phyloP scores from a whole-genome alignment of 2,113 vertebrate species.

The Centropus bengalensis region DNA sequence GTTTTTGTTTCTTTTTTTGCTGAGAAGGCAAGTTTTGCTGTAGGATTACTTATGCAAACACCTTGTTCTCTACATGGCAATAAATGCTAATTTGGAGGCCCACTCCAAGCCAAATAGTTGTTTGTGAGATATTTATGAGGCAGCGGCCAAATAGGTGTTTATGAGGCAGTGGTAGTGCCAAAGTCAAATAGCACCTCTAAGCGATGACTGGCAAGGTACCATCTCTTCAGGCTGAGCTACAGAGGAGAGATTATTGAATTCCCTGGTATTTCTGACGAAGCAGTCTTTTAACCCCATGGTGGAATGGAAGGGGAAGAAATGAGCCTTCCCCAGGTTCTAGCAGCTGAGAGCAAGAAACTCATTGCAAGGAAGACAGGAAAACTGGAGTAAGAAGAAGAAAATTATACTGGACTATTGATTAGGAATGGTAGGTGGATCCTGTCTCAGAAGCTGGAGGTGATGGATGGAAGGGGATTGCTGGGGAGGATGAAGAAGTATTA shows the following conservation, averaged over 20 bases:
- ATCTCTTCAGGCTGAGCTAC: slow-evolving; percentile 46
- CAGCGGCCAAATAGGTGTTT: slow-evolving; percentile 36
- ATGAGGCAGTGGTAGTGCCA: slow-evolving; percentile 38
- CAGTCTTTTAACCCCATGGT: neutral
- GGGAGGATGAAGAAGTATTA: neutral
- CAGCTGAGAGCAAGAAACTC: neutral
- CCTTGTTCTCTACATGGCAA: slow-evolving; percentile 12
- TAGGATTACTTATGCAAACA: slow-evolving; percentile 44
- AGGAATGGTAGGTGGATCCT: neutral
- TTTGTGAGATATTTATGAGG: slow-evolving; percentile 62
- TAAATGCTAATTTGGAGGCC: slow-evolving; percentile 64
- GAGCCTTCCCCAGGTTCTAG: neutral
- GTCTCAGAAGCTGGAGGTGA: neutral
- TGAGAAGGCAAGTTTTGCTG: slow-evolving; percentile 39
- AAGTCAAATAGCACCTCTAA: slow-evolving; percentile 47
- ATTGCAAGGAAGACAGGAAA: neutral
- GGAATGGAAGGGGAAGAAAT: neutral
- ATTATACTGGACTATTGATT: too few relatives aligned
- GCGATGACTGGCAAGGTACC: slow-evolving; percentile 17
- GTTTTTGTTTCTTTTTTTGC: neutral
- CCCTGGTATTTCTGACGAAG: neutral
- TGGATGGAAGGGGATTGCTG: neutral
- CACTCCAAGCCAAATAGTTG: slow-evolving; percentile 44
- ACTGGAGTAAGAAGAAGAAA: neutral
- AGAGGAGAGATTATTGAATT: neutral